Evolutionary conservation across 2,113 vertebrate genomes (phyloP).

Genomic region (Eptesicus fuscus): DNA sequence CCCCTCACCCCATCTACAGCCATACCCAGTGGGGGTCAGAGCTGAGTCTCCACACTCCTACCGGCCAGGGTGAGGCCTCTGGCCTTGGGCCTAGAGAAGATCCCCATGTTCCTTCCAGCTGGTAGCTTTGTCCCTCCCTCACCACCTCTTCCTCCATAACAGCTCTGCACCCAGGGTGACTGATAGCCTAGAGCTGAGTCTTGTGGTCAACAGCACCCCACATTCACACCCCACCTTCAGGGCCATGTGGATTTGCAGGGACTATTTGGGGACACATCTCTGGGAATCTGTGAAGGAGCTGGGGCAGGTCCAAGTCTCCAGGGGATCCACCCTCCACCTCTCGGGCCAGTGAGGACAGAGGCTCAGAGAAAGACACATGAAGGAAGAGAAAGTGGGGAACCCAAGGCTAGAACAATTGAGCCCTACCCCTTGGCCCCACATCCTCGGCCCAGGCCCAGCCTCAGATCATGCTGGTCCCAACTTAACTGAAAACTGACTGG

Average conservation of each 20-base stretch:
- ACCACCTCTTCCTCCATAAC: background rate
- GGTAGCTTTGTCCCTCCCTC: background rate
- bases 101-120: background rate
- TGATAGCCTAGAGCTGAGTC: background rate
- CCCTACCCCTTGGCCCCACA: background rate
- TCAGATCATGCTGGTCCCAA: background rate
- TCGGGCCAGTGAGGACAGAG: background rate
- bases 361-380: background rate
- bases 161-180: background rate
- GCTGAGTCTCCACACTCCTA: background rate
- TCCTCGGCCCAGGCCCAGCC: background rate
- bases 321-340: background rate
- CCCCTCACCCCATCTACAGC: background rate
- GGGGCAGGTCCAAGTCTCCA: background rate
- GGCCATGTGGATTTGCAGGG: background rate
- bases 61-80: background rate
- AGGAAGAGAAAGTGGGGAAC: background rate
- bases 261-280: conserved; percentile 19
- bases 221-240: background rate
- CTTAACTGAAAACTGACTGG: background rate
- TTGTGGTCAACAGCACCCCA: background rate
- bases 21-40: background rate
- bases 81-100: background rate
- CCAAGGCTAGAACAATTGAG: background rate
- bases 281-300: background rate